Conservation (phyloP, 2,888 invertebrate species). For the Leucophenga montana region DNA sequence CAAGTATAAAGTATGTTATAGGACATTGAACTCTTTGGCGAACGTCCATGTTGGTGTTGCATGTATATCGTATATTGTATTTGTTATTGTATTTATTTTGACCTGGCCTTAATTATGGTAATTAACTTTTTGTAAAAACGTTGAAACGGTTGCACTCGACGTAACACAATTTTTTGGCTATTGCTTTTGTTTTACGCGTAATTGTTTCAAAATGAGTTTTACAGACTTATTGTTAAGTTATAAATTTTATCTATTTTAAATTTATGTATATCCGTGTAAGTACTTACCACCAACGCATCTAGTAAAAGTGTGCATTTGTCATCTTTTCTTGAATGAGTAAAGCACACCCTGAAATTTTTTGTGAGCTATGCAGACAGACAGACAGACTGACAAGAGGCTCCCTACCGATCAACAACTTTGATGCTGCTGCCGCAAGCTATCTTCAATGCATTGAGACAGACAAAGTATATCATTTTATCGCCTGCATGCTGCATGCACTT, state of each 20-base stretch:
- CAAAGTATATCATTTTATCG: conserved; percentile 14
- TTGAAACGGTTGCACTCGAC: background rate
- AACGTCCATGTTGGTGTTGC: background rate
- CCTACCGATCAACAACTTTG: too few species aligned
- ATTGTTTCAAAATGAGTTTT: too few species aligned
- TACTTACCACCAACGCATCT: background rate
- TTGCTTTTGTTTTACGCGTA: too few species aligned
- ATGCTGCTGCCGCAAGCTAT: too few species aligned
- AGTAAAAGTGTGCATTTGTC: background rate
- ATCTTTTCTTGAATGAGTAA: background rate
- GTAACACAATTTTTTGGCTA: too few species aligned
- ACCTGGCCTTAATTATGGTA: conserved; percentile 49
- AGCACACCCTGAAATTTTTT: conserved; percentile 16
- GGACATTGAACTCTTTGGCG: conserved; percentile 20
- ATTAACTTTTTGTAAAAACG: conserved; percentile 31
- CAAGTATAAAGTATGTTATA: background rate
- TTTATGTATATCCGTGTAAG: background rate
- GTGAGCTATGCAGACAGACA: too few species aligned
- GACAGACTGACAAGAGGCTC: too few species aligned
- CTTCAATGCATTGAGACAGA: too few species aligned
- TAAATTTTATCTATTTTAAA: too few species aligned
- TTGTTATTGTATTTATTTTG: conserved; percentile 45
- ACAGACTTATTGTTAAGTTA: too few species aligned
- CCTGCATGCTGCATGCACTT: conserved; percentile 6
- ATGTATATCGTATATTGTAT: background rate